Conservation (phyloP, 2,888 invertebrate species). For the Lasioglossum zephyrum region DNA sequence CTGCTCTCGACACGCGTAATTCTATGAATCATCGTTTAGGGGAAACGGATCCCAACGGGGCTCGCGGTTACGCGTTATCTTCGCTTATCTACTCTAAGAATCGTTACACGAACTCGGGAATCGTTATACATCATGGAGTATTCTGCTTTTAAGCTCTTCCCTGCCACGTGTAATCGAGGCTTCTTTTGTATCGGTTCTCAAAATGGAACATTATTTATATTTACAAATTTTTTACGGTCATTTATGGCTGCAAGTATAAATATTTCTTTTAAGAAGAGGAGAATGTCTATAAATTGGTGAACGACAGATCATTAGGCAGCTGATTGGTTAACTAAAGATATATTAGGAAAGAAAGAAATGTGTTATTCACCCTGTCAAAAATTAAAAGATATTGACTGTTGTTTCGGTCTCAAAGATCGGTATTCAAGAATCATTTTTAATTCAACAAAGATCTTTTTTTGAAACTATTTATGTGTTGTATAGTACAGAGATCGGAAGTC, state of each 20-base stretch:
- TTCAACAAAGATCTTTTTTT: too few relatives aligned
- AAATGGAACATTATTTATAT: not conserved
- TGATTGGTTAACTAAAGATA: not conserved
- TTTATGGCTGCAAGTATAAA: too few relatives aligned
- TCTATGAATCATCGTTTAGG: constrained; percentile 48
- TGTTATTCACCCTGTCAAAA: not conserved
- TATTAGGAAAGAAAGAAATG: too few relatives aligned
- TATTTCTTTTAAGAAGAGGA: not conserved
- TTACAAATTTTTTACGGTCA: not conserved
- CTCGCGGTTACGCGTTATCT: constrained; percentile 35
- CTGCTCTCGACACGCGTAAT: constrained; percentile 40
- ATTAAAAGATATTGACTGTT: not conserved
- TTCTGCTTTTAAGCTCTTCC: not conserved
- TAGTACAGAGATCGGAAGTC: too few relatives aligned
- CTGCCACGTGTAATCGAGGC: not conserved
- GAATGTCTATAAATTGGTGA: not conserved
- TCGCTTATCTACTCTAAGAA: constrained; percentile 14
- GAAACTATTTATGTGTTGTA: not conserved
- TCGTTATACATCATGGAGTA: not conserved
- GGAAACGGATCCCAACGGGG: constrained; percentile 11
- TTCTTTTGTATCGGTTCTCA: not conserved
- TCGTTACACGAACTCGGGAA: not conserved
- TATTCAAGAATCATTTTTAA: not conserved
- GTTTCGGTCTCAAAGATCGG: not conserved
- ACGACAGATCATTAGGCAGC: not conserved